phyloP scores from a whole-genome alignment of 2,888 invertebrate genomes.

The Coelinius sp. region DNA sequence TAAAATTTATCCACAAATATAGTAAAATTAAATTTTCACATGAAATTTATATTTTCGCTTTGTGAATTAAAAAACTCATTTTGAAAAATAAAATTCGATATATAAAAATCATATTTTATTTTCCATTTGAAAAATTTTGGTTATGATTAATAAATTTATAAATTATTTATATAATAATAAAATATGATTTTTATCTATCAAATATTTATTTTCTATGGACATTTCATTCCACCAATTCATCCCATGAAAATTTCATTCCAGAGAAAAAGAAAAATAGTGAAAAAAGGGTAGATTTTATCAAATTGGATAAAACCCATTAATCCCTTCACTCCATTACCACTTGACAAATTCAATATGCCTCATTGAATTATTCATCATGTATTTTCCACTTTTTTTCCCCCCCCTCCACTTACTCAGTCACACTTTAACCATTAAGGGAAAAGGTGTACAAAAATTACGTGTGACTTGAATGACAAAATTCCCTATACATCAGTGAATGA shows the following conservation, averaged over 20 bases:
- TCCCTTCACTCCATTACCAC: conserved; percentile 20
- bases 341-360: conserved; percentile 48
- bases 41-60: background rate
- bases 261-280: no score
- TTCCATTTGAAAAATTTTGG: no score
- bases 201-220: no score
- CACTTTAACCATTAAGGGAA: background rate
- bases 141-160: no score
- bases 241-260: no score
- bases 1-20: conserved; percentile 16
- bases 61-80: background rate
- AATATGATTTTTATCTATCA: no score
- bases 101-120: no score
- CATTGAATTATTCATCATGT: conserved; percentile 45
- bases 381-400: background rate
- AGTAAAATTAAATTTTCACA: conserved; percentile 16
- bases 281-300: no score
- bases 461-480: conserved; percentile 26
- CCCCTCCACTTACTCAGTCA: background rate
- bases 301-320: background rate
- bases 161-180: background rate
- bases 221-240: no score
- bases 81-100: no score
- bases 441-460: background rate
- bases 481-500: conserved; percentile 40